Conservation (phyloP, 2,888 invertebrate species). For the Leptinotarsa haldemani region DNA sequence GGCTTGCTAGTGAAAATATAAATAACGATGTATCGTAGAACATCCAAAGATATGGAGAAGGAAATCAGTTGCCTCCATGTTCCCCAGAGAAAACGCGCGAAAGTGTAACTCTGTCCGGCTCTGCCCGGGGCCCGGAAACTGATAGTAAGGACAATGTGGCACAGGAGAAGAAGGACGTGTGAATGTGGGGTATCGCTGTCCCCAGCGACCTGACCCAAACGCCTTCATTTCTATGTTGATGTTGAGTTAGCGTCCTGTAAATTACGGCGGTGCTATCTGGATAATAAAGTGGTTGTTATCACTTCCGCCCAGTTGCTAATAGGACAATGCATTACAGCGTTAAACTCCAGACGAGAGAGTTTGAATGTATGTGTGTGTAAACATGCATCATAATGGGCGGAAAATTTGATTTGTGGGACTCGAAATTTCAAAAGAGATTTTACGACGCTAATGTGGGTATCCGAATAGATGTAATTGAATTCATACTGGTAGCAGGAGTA, state of each 20-base stretch:
- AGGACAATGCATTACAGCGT: conserved; percentile 58
- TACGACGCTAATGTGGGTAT: background rate
- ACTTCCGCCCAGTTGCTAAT: conserved; percentile 61
- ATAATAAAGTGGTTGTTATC: conserved; percentile 61
- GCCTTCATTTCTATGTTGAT: conserved; percentile 42
- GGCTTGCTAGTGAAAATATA: too few species aligned
- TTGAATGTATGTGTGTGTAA: conserved; percentile 49
- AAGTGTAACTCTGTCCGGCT: background rate
- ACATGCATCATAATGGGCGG: conserved; percentile 45
- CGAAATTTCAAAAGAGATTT: conserved; percentile 11
- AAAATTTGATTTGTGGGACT: conserved; percentile 24
- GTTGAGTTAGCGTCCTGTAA: conserved; percentile 49
- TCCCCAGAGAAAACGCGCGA: background rate
- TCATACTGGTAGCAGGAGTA: background rate
- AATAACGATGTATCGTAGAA: too few species aligned
- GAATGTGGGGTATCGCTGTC: conserved; percentile 35
- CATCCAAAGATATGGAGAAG: too few species aligned
- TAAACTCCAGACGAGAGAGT: conserved; percentile 50
- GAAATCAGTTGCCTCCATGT: too few species aligned
- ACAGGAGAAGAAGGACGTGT: conserved; percentile 33
- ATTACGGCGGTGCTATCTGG: conserved; percentile 54
- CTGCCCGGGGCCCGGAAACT: background rate
- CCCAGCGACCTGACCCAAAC: conserved; percentile 38
- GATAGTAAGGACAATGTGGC: conserved; percentile 30
- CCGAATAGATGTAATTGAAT: background rate